Evolutionary conservation across 2,888 invertebrate species (phyloP).

Genomic region (Ceriagrion tenellum): DNA sequence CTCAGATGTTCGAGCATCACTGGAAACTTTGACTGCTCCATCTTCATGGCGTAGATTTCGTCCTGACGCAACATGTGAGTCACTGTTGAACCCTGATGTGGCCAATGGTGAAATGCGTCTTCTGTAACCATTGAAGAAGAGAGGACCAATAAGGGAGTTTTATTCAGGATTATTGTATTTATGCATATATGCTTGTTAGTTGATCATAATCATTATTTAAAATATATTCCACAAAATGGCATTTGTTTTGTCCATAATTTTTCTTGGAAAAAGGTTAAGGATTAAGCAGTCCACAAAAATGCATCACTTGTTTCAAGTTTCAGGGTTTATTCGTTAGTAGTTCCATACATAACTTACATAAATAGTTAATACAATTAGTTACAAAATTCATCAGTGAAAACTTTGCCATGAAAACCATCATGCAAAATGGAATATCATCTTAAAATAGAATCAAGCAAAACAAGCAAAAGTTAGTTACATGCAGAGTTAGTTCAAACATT

Average conservation of each 20-base stretch:
- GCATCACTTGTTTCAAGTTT: not conserved
- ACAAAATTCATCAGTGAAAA: not conserved
- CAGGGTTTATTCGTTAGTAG: constrained; percentile 53
- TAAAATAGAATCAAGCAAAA: not conserved
- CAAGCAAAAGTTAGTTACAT: constrained; percentile 51
- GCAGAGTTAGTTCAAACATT: constrained; percentile 1
- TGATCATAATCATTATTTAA: not conserved
- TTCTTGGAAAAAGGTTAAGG: constrained; percentile 30
- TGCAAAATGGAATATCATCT: constrained; percentile 32
- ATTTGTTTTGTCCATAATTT: not conserved
- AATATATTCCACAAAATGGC: not conserved
- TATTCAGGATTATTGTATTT: not conserved
- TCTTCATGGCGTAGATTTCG: constrained; percentile 51
- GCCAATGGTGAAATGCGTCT: constrained; percentile 54
- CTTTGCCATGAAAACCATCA: constrained; percentile 30
- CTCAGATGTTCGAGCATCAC: not conserved
- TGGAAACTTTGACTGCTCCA: not conserved
- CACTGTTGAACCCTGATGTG: not conserved
- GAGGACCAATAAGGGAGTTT: not conserved
- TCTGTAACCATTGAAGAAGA: constrained; percentile 54
- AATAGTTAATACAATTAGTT: constrained; percentile 55
- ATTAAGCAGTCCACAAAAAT: constrained; percentile 38
- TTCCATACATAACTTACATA: constrained; percentile 32
- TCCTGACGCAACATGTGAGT: constrained; percentile 24
- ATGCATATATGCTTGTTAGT: constrained; percentile 28